phyloP scores from a whole-genome alignment of 2,797 vertebrate species.

The Arctocebus calabarensis region DNA sequence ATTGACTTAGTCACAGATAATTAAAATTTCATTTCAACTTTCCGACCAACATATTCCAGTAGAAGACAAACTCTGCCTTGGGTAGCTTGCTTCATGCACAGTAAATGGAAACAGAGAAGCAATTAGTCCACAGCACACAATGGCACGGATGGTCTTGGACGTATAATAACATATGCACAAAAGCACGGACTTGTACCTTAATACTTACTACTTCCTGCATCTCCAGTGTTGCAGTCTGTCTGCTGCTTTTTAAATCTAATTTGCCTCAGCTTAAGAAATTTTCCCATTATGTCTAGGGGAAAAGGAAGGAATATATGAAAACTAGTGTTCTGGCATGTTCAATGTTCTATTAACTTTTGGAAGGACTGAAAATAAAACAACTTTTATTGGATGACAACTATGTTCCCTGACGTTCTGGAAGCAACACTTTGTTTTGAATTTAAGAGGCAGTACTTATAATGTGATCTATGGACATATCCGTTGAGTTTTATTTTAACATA shows the following conservation, averaged over 20 bases:
- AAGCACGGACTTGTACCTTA: background rate
- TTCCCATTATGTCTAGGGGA: background rate
- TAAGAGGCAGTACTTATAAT: background rate
- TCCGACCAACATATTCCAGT: background rate
- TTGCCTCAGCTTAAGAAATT: background rate
- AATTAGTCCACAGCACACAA: fast-evolving
- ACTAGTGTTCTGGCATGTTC: background rate
- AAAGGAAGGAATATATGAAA: background rate
- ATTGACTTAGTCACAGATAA: background rate
- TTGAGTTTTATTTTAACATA: background rate
- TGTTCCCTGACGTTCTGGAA: background rate
- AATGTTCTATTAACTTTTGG: background rate
- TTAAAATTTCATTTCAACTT: background rate
- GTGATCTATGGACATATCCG: background rate
- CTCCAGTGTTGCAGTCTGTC: background rate
- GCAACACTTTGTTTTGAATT: background rate
- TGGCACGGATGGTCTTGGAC: background rate
- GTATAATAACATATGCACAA: background rate
- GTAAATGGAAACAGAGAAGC: background rate
- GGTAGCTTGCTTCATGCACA: background rate
- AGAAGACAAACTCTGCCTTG: background rate
- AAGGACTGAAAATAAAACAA: background rate
- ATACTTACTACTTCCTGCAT: background rate
- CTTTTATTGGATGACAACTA: background rate
- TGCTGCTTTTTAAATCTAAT: background rate